phyloP scores from a whole-genome alignment of 64 coral and sea anemone species.

The Stichodactyla helianthus region DNA sequence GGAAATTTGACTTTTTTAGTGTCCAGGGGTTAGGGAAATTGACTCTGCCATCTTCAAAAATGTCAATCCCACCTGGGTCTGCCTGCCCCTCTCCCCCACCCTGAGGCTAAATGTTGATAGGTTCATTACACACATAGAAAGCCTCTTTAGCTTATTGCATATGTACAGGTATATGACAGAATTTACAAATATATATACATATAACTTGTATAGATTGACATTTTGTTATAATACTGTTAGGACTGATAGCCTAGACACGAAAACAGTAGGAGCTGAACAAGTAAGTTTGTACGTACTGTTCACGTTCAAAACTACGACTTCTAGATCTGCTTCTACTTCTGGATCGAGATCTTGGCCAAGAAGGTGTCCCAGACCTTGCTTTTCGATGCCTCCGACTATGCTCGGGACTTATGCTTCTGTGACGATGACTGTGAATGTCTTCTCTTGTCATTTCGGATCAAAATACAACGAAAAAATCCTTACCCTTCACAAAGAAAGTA shows the following conservation, averaged over 20 bases:
- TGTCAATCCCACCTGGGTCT: no score
- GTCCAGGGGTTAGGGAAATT: no score
- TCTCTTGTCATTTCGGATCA: constrained; percentile 10
- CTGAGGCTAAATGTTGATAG: no score
- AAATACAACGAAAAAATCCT: background rate
- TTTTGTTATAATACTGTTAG: background rate
- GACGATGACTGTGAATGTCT: background rate
- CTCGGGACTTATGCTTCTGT: constrained; percentile 12
- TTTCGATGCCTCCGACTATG: constrained; percentile 8
- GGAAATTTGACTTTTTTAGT: no score
- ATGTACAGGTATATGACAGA: no score
- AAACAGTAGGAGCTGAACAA: background rate
- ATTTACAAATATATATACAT: background rate
- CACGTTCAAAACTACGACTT: constrained; percentile 26
- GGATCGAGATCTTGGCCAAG: background rate
- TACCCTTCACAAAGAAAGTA: background rate
- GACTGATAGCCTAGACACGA: no score
- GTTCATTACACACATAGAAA: no score
- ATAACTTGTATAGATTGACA: background rate
- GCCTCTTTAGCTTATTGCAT: no score
- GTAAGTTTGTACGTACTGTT: background rate
- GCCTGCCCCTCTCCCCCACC: no score
- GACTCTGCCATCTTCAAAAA: no score
- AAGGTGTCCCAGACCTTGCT: constrained; percentile 13
- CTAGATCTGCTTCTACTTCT: constrained; percentile 15